A percentile compares a stretch with the other conserved stretches of the same genome.
Evolutionary conservation across 2,888 invertebrate species (phyloP).

Genomic region (Rambutsinella grinnellia): DNA sequence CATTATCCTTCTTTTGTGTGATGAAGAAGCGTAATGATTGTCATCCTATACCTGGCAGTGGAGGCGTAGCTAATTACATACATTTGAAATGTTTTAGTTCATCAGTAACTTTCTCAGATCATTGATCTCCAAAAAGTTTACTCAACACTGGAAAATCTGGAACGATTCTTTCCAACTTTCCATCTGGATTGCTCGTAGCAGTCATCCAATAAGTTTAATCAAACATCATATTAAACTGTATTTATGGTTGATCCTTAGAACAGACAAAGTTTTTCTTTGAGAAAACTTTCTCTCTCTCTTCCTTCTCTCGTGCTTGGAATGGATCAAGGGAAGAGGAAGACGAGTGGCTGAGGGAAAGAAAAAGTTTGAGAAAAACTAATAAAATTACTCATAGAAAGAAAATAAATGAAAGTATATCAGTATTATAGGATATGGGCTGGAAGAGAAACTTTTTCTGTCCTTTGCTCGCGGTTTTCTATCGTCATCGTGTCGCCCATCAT

Average conservation of each 20-base stretch:
- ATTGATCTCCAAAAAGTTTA: slow-evolving; percentile 5
- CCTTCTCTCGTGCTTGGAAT: not conserved
- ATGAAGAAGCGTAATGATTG: not conserved
- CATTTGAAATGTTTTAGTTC: not conserved
- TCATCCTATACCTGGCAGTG: not conserved
- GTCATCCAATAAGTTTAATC: not conserved
- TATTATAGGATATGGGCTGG: too few species aligned
- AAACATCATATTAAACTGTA: slow-evolving; percentile 15
- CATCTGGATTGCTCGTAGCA: not conserved
- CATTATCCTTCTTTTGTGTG: not conserved
- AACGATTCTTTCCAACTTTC: not conserved
- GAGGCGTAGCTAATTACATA: not conserved
- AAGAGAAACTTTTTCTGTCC: not conserved
- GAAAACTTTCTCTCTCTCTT: too few species aligned
- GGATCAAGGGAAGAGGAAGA: not conserved
- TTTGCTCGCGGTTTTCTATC: not conserved
- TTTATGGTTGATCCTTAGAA: not conserved
- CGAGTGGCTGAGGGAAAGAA: not conserved
- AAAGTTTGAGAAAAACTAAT: slow-evolving; percentile 8
- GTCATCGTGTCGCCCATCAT: not conserved
- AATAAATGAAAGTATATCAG: not conserved
- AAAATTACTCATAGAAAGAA: not conserved
- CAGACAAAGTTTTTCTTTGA: slow-evolving; percentile 1
- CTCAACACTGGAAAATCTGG: not conserved
- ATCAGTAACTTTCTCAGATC: not conserved